Evolutionary conservation across 2,797 vertebrate genomes (phyloP), one percentile per base, ranked within the genome.

Genomic region (Cheirogaleus major): DNA sequence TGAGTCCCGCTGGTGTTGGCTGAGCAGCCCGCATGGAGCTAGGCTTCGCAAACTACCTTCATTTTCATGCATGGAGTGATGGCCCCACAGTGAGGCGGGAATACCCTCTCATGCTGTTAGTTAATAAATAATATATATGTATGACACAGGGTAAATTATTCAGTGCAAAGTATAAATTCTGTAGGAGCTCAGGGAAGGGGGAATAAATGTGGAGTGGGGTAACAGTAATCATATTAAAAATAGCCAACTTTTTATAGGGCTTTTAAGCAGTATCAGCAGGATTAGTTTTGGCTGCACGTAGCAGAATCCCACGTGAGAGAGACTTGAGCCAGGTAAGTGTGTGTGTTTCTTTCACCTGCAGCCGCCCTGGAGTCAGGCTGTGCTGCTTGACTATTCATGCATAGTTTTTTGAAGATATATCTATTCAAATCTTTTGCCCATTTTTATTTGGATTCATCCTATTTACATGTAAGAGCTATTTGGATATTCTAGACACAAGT

Each of bases 21-120:
- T 14, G 69, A 25, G 75, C 9, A 52, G 73, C 45, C 30, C 5
- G 5, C 15, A 17, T 2, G 13, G 48, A 45, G 72, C 4, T 41
- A 5, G 22, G 18, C 20, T 45, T 18, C 5, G 6, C 2, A 8
- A 59, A 15, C 30, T 4, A 5, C 4, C 5, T 1, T 18, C 18
- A 4, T 35, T 12, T 30, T 25, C 27, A 20, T 0, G 0, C 70
- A 10, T 2, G 0, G 52, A 13, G 38, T 35, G 23, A 18, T 6
- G 70, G 30, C 10, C n/a, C 38, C 30, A 1, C 0, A 1, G 48
- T 4, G 7, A 32, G 48, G 14, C 0, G 0, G 55, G 38, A 43
- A 23, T 18, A 14, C 2, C n/a, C 57, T 6, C 2, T 73, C 85
- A 32, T 12, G 27, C 22, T 4, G 27, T 32, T 35, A 9, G 82